These are phyloP conservation scores for Atherinosoma microstoma DNA, from an alignment of 2,797 vertebrate species.

Conservation along the genomic window DNA sequence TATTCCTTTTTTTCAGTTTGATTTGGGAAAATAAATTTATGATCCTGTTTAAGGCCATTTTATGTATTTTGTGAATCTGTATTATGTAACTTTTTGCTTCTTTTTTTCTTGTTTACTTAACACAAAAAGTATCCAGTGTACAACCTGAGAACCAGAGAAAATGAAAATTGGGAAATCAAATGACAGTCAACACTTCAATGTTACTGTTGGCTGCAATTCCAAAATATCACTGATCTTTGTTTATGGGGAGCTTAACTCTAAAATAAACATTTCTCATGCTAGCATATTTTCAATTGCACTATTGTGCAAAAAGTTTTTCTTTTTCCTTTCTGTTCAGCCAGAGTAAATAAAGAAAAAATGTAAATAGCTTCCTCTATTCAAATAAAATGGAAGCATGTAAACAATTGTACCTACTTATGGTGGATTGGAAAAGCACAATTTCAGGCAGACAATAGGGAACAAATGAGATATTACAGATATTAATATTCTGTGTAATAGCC, in stretches of 20 bases:
- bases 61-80: slow-evolving; percentile 32
- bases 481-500: slow-evolving; percentile 32
- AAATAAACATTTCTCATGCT: slow-evolving; percentile 60
- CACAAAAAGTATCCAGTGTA: slow-evolving; percentile 12
- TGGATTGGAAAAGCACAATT: slow-evolving; percentile 16
- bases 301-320: slow-evolving; percentile 43
- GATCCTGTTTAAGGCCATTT: slow-evolving; percentile 32
- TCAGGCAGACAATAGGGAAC: slow-evolving; percentile 33
- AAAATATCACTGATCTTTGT: slow-evolving; percentile 58
- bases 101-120: slow-evolving; percentile 22
- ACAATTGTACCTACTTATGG: slow-evolving; percentile 47
- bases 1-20: slow-evolving; percentile 22
- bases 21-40: slow-evolving; percentile 47
- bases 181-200: slow-evolving; percentile 60
- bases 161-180: slow-evolving; percentile 37
- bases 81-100: slow-evolving; percentile 35
- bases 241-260: slow-evolving; percentile 55
- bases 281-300: slow-evolving; percentile 60
- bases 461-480: slow-evolving; percentile 23
- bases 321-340: slow-evolving; percentile 35
- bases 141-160: slow-evolving; percentile 31
- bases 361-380: slow-evolving; percentile 58
- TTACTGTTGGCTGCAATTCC: slow-evolving; percentile 56
- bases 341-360: slow-evolving; percentile 45
- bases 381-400: slow-evolving; percentile 67